These are phyloP conservation scores for Sminthopsis crassicaudata DNA, from an alignment of 2,113 vertebrate species.

Conservation along the genomic window DNA sequence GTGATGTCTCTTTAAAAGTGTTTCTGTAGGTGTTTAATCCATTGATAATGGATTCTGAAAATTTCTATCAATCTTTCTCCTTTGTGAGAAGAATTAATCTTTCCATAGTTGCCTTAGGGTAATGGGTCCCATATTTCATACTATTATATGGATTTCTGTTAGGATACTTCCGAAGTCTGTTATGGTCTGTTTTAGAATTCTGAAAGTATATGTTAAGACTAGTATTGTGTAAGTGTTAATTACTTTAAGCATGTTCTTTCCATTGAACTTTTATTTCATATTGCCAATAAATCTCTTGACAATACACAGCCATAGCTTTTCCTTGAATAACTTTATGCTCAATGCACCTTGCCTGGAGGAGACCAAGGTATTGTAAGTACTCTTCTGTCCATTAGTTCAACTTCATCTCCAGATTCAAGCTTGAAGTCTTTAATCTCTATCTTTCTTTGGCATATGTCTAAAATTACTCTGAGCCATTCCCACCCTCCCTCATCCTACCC, in stretches of 20 bases:
- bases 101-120: background rate
- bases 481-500: background rate
- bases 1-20: background rate
- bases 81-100: background rate
- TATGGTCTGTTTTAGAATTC: background rate
- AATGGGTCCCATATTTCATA: background rate
- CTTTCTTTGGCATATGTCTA: background rate
- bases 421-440: background rate
- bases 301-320: background rate
- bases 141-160: background rate
- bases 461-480: background rate
- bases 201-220: background rate
- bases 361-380: background rate
- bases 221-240: background rate
- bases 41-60: background rate
- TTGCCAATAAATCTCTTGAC: background rate
- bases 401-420: background rate
- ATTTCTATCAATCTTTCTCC: background rate
- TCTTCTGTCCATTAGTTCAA: background rate
- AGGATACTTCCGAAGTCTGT: background rate
- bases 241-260: background rate
- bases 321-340: background rate
- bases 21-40: background rate
- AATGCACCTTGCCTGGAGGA: background rate
- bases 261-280: background rate